Conservation (phyloP, 2,113 vertebrate species). For the Hemicordylus capensis region DNA sequence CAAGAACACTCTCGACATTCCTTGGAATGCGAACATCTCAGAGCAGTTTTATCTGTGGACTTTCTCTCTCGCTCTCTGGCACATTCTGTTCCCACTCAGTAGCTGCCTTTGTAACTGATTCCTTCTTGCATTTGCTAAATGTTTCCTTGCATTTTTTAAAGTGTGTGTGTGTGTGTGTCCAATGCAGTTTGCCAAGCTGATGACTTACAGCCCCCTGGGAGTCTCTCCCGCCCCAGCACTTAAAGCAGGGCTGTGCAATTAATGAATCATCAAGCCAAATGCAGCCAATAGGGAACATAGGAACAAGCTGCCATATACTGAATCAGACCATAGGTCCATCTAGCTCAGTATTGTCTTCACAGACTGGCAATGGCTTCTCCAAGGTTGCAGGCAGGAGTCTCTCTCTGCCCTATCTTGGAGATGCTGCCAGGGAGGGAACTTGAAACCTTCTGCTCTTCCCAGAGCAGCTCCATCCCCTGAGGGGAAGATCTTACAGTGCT, state of each 20-base stretch:
- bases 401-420: too few species aligned
- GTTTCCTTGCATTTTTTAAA: constrained; percentile 1
- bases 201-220: not conserved
- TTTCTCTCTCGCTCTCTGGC: not conserved
- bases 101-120: not conserved
- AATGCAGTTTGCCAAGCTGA: not conserved
- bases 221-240: not conserved
- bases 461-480: too few species aligned
- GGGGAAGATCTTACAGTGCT: too few species aligned
- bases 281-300: too few species aligned
- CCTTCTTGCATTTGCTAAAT: not conserved
- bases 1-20: not conserved
- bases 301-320: too few species aligned
- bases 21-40: not conserved
- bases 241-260: not conserved
- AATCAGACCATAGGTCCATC: too few species aligned
- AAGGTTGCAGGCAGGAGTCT: too few species aligned
- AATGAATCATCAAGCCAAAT: not conserved
- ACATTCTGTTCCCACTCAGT: constrained; percentile 4
- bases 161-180: not conserved
- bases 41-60: not conserved
- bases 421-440: too few species aligned
- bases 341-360: too few species aligned
- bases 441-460: too few species aligned
- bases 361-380: too few species aligned